These are phyloP conservation scores for Dallia pectoralis DNA, from an alignment of 2,797 vertebrate species.

Conservation along the genomic window DNA sequence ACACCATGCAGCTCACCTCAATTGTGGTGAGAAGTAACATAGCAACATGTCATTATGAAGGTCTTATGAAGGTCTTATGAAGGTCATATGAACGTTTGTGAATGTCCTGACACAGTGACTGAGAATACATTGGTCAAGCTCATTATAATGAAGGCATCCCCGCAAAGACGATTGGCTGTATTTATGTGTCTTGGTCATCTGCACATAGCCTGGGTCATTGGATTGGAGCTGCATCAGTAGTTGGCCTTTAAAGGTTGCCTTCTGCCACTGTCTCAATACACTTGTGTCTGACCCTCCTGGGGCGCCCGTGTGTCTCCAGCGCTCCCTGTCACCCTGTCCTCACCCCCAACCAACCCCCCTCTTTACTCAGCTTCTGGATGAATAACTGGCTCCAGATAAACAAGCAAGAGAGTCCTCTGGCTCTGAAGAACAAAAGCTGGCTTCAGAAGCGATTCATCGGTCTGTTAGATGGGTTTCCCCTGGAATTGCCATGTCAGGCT, in stretches of 20 bases:
- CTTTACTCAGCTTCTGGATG: background rate
- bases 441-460: background rate
- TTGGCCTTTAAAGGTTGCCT: conserved; percentile 83
- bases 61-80: too few species aligned
- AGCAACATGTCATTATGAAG: too few species aligned
- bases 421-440: background rate
- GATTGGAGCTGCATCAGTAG: conserved; percentile 67
- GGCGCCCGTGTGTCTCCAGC: conserved; percentile 72
- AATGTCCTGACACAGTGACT: too few species aligned
- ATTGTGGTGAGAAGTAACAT: background rate
- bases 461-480: background rate
- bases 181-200: background rate
- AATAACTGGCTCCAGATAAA: background rate
- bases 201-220: conserved; percentile 40
- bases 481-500: background rate
- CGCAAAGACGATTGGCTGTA: too few species aligned
- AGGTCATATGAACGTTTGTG: too few species aligned
- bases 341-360: conserved; percentile 48
- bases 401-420: background rate
- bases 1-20: background rate
- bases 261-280: conserved; percentile 73
- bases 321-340: conserved; percentile 50
- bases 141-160: too few species aligned
- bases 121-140: too few species aligned
- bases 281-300: conserved; percentile 69